Conservation (phyloP, 92 coral and sea anemone genomes). For the Virgularia gustaviana region DNA sequence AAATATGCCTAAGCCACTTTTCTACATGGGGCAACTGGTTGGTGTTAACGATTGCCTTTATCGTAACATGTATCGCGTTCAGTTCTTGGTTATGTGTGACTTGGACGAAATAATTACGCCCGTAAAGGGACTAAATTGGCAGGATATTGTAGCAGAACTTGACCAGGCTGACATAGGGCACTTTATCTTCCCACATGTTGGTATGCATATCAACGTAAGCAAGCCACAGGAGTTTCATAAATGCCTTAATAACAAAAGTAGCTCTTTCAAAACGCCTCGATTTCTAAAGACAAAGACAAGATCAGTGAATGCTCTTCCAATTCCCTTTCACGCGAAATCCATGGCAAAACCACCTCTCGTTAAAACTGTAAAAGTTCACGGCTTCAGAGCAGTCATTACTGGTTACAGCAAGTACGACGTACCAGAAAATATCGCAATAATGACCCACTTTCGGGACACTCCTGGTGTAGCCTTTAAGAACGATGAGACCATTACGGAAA, state of each 20-base stretch:
- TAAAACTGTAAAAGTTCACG: not conserved
- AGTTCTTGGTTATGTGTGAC: too few relatives aligned
- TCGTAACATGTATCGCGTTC: too few relatives aligned
- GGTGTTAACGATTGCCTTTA: not conserved
- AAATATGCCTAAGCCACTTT: slow-evolving; percentile 1
- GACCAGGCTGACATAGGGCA: not conserved
- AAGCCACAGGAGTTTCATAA: not conserved
- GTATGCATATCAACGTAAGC: not conserved
- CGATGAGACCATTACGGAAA: not conserved
- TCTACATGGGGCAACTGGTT: not conserved
- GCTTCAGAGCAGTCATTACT: not conserved
- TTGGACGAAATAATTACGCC: slow-evolving; percentile 13
- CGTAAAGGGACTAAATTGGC: not conserved
- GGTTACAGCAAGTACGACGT: not conserved
- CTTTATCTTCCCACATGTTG: not conserved
- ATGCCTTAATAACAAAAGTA: not conserved
- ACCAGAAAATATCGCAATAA: not conserved
- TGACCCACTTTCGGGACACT: not conserved
- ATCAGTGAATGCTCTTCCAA: not conserved
- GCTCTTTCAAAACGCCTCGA: not conserved
- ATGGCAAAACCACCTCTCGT: not conserved
- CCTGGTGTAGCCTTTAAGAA: not conserved
- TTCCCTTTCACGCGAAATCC: not conserved
- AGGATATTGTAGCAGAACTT: not conserved
- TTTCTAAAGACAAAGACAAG: not conserved